Base-by-base conservation (phyloP, 2,113 vertebrate genomes). In the Podiceps cristatus region DNA sequence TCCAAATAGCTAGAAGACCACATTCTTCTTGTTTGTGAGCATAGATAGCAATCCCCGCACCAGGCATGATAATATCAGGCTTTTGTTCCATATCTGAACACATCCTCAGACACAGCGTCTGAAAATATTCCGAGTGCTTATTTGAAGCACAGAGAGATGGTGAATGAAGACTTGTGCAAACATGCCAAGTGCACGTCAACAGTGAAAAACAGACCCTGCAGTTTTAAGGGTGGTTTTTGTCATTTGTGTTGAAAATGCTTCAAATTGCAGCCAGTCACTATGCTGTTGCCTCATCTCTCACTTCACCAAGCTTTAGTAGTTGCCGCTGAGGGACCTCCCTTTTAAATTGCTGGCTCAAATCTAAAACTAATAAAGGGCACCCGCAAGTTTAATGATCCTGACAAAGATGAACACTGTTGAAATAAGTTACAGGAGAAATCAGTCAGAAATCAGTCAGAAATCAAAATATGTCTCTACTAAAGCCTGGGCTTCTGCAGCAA, bases 131-230 rank as follows among this genome's bases (percentile, higher is more conserved):
- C 1, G 0, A 76, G 27, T 16, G 9, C 22, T 64, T 60, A 33
- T 50, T 37, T 1, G 1, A 81, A 93, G 27, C 68, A 78, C 0
- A 40, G 15, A 59, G 23, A 72, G 25, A 66, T 27, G n/a, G 50
- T 87, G 75, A 96, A 62, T 80, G 45, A 91, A 94, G 84, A 58
- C 60, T 85, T 91, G 37, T 66, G 79, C 44, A 90, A 97, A 79
- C 45, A 85, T 29, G 15, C 50, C 73, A 86, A 95, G 35, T 18
- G 6, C 29, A 73, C 24, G 15, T 55, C 77, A 93, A 50, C 50
- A 73, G 22, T 58, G 27, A 89, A 53, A 94, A 87, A 22, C 53
- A 95, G 69, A 79, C 13, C 18, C 13, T 73, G 45, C 20, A 27
- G 53, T 73, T 94, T 75, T 66, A 68, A 72, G 9, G 17, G 3